Base-by-base conservation (phyloP, 1,140 invertebrate genomes). In the Hirudo medicinalis region DNA sequence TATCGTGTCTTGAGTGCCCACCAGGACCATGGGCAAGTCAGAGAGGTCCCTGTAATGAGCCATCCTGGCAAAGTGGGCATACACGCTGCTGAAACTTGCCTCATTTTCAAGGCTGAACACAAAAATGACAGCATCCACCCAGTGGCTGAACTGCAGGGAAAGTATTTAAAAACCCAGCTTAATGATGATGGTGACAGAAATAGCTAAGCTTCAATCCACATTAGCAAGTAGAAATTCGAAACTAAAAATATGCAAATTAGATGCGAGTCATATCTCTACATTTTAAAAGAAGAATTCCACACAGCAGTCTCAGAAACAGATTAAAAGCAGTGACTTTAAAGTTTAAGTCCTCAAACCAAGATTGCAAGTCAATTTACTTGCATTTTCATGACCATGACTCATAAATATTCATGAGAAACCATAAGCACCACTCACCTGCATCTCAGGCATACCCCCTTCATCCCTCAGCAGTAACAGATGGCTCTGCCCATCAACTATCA, bases 91-190 rank as follows among this genome's bases (percentile, higher is more conserved):
- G 83, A 97, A 97, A 78, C 91, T 95, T 75, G 90, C 87, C 82
- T 97, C 92, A 86, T 93, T 95, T 81, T 96, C 93, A 75, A 97
- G 84, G 82, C 91, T 93, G 84, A 97, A 98, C 54, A 98, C 94
- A 82, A 97, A 93, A 76, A 99, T 91, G 72, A 97, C 90, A 68
- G 94, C 95, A 84, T 98, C 95, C 79, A 97, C 91, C 95, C 95
- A 99, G 74, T 92, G 88, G 67, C 92, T 91, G 83, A 99, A 97
- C 92, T 98, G 86, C 36, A 81, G 5, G 54, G 53, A 54, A 70
- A 70, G 43, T 53, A 53, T 63, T 32, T 63, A 63, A 63, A 25
- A 32, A 32, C 11, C 4, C 57, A 63, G 29, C 57, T 25, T 63
- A 63, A 63, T 25, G 29, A 63, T 63, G 29, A 63, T 63, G 57